These are phyloP conservation scores for Timema podura DNA, from an alignment of 2,888 invertebrate genomes.

Conservation along the genomic window DNA sequence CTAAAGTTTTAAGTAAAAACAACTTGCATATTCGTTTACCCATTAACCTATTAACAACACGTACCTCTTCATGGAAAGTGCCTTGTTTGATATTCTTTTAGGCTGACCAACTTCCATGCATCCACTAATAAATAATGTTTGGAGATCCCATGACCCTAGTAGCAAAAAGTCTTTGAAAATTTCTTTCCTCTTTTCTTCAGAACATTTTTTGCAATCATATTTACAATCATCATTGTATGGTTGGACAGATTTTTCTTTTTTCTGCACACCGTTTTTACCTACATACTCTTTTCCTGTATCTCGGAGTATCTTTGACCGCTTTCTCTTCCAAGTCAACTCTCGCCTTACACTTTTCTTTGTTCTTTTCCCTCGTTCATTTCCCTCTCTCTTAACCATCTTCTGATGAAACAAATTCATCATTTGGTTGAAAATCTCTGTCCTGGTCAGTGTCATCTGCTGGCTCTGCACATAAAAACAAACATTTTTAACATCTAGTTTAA, in stretches of 20 bases:
- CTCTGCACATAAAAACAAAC: not conserved
- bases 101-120: slow-evolving; percentile 8
- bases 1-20: too few relatives aligned
- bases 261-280: not conserved
- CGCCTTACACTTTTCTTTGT: not conserved
- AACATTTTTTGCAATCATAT: not conserved
- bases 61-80: too few relatives aligned
- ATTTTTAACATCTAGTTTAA: too few relatives aligned
- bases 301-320: slow-evolving; percentile 1
- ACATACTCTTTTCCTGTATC: slow-evolving; percentile 1
- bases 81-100: not conserved
- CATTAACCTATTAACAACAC: too few relatives aligned
- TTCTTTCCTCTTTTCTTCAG: not conserved
- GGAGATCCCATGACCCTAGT: slow-evolving; percentile 9
- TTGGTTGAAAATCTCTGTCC: slow-evolving; percentile 14
- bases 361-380: too few relatives aligned
- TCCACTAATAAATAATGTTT: slow-evolving; percentile 11
- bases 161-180: slow-evolving; percentile 2
- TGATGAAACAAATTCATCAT: not conserved
- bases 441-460: not conserved
- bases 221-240: not conserved
- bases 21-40: too few relatives aligned
- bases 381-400: slow-evolving; percentile 2
- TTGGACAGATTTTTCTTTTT: slow-evolving; percentile 7
- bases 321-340: not conserved